Conservation (phyloP, 1,140 invertebrate species). For the Caerostris extrusa region DNA sequence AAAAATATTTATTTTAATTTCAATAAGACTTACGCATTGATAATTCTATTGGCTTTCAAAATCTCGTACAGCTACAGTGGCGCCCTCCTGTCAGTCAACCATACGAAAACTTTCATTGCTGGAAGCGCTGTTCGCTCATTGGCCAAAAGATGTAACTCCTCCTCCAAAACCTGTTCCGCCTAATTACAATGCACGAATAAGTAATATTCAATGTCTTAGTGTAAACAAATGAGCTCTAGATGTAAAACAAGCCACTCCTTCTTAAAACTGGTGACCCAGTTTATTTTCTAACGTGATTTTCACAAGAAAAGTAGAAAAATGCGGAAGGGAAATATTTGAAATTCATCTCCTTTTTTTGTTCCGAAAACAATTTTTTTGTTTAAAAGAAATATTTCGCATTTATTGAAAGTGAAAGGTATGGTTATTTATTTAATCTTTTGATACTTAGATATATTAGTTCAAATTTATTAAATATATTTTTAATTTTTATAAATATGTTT, state of each 20-base stretch:
- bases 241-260: conserved; percentile 76
- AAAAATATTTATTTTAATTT: too few species aligned
- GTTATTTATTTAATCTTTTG: too few species aligned
- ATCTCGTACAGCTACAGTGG: conserved; percentile 40
- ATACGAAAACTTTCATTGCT: conserved; percentile 24
- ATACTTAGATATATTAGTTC: too few species aligned
- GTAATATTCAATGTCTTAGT: conserved; percentile 77
- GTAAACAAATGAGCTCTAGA: conserved; percentile 76
- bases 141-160: neutral
- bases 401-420: too few species aligned
- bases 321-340: neutral
- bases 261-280: conserved; percentile 68
- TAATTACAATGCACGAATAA: conserved; percentile 78
- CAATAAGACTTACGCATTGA: neutral
- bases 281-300: conserved; percentile 53
- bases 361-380: too few species aligned
- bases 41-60: too few species aligned
- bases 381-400: too few species aligned
- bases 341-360: too few species aligned
- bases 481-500: too few species aligned
- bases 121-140: neutral
- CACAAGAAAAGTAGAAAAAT: neutral
- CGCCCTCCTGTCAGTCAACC: conserved; percentile 70
- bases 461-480: too few species aligned
- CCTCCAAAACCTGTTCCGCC: conserved; percentile 74